Base-by-base conservation (phyloP, 2,888 invertebrate genomes). In the Drosophila tanythrix region DNA sequence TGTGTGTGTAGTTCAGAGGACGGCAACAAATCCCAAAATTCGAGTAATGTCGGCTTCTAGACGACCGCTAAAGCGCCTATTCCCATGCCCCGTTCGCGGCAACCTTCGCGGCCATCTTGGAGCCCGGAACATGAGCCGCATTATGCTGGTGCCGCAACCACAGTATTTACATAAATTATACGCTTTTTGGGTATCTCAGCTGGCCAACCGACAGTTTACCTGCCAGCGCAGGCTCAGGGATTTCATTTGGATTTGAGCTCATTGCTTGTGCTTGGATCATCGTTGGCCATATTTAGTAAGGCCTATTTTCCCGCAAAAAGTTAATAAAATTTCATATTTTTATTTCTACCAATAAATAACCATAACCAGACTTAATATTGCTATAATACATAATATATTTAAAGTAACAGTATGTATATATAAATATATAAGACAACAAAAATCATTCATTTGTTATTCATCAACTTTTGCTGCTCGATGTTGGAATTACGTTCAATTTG, bases 101-200 rank as follows among this genome's bases (percentile, higher is more conserved):
- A 46, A 59, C 36, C 50, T 35, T 15, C 29, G 65, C 81, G 60
- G 79, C 79, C 79, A 79, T 79, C 59, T 79, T 79, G 73, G 46
- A 58, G 63, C 51, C 69, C 29, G 36, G 21, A 48, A 58, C 60
- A 36, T 43, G 79, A 76, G 71, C 67, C 53, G 63, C 65, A 76
- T 64, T 70, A 87, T 78, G 87, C 78, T 89, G 87, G 78, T 77
- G 65, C 62, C 46, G 58, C 56, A 43, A 29, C 83, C 82, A 81
- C 70, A 56, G 72, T 73, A 91, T 91, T 92, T 90, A 88, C 91
- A 92, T 92, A 92, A 92, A 92, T 92, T 92, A 91, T 89, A 81
- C 76, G 77, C 81, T 81, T 76, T 29, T 90, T 84, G 76, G 71
- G 74, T 63, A 67, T 76, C 73, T 75, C 40, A 51, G 48, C 66